Conservation (phyloP, 1,140 invertebrate genomes). For the Calycopis cecrops region DNA sequence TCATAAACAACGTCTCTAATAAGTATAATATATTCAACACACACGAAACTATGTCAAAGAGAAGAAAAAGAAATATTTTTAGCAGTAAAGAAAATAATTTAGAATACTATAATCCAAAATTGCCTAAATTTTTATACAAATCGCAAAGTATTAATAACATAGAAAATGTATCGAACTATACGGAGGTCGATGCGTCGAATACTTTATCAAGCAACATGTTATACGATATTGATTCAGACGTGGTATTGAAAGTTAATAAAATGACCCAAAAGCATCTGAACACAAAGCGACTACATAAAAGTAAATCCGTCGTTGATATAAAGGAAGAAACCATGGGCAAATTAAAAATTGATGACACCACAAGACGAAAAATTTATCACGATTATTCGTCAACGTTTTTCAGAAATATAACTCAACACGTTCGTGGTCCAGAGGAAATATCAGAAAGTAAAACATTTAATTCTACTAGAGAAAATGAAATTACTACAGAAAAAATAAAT, state of each 20-base stretch:
- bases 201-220: background rate
- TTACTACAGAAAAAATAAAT: background rate
- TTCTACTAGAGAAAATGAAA: background rate
- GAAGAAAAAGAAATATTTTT: conserved; percentile 42
- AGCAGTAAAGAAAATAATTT: conserved; percentile 15
- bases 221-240: background rate
- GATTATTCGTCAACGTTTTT: conserved; percentile 54
- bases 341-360: conserved; percentile 52
- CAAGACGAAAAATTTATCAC: conserved; percentile 49
- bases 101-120: conserved; percentile 8
- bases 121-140: conserved; percentile 8
- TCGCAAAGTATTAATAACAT: conserved; percentile 11
- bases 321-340: conserved; percentile 48
- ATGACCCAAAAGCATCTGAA: background rate
- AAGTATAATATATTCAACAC: conserved; percentile 23
- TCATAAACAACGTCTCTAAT: background rate
- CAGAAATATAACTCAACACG: conserved; percentile 25
- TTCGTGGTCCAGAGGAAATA: background rate
- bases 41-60: conserved; percentile 44
- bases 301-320: background rate
- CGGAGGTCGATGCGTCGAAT: background rate
- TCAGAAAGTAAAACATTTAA: conserved; percentile 1
- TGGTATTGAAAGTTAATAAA: background rate
- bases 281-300: background rate
- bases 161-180: conserved; percentile 8